Percentiles rank a stretch among this genome's conserved stretches.
phyloP scores from a whole-genome alignment of 1,140 invertebrate genomes.

The Bicyclus anynana region DNA sequence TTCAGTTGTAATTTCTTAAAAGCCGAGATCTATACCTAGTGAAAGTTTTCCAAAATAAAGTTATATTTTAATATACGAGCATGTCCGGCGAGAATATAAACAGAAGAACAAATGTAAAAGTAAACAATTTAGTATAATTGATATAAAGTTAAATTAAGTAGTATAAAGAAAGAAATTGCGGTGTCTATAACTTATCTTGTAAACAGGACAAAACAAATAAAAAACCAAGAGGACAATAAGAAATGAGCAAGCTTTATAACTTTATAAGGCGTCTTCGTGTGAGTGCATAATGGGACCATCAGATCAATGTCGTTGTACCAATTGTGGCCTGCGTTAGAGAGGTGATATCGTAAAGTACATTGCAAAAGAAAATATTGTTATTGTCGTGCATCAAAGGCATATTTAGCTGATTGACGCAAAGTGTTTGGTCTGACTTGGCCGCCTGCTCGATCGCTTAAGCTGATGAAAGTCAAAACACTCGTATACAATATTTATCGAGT shows the following conservation, averaged over 20 bases:
- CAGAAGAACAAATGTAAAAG: too few relatives aligned
- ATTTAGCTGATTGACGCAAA: conserved; percentile 57
- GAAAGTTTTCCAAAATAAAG: too few relatives aligned
- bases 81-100: too few relatives aligned
- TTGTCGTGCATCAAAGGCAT: conserved; percentile 38
- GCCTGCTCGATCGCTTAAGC: conserved; percentile 55
- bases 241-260: conserved; percentile 54
- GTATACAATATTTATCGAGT: conserved; percentile 34
- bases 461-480: conserved; percentile 57
- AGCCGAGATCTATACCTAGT: too few relatives aligned
- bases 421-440: conserved; percentile 35
- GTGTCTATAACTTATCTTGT: conserved; percentile 41
- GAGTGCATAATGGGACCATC: conserved; percentile 55
- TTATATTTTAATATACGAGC: too few relatives aligned
- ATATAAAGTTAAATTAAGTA: too few relatives aligned
- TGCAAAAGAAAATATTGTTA: conserved; percentile 63
- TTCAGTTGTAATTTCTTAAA: not conserved
- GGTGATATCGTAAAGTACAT: conserved; percentile 58
- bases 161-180: not conserved
- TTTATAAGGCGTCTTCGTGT: conserved; percentile 56
- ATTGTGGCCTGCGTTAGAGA: conserved; percentile 47
- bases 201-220: conserved; percentile 49
- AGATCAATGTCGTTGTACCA: conserved; percentile 56
- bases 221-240: conserved; percentile 47
- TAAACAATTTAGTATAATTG: too few relatives aligned